phyloP scores from a whole-genome alignment of 2,113 vertebrate genomes.

The Gallinago paraguaiae region DNA sequence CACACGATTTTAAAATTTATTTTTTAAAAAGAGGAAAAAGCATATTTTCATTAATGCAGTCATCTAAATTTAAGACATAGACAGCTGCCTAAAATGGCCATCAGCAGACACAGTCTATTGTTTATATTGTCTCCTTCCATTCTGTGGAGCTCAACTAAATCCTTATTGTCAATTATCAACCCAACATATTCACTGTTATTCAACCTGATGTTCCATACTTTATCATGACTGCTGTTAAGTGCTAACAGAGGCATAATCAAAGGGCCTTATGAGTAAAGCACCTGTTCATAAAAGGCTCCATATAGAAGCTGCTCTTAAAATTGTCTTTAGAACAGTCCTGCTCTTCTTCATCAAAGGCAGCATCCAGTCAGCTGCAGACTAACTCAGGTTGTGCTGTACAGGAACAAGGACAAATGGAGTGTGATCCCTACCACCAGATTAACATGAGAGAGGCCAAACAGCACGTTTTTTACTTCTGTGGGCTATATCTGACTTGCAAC shows the following conservation, averaged over 20 bases:
- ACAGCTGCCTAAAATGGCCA: background rate
- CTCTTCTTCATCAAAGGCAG: background rate
- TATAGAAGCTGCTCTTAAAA: background rate
- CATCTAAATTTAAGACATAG: background rate
- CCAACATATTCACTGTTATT: background rate
- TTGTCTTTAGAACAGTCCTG: background rate
- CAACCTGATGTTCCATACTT: background rate
- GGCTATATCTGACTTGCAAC: background rate
- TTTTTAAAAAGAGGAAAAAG: background rate
- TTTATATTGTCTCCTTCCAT: background rate
- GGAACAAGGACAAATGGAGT: background rate
- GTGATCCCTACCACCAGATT: background rate
- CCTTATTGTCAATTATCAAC: background rate
- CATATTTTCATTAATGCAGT: background rate
- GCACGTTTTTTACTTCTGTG: background rate
- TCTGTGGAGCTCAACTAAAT: background rate
- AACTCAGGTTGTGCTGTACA: accelerated
- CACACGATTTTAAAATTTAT: background rate
- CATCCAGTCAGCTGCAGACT: background rate
- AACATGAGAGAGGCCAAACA: background rate
- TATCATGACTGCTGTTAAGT: background rate
- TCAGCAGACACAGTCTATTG: background rate
- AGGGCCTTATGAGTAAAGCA: background rate
- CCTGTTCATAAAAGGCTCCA: background rate
- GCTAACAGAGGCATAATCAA: background rate